Conservation (phyloP, 92 coral and sea anemone genomes). For the Zoanthus sansibaricus region DNA sequence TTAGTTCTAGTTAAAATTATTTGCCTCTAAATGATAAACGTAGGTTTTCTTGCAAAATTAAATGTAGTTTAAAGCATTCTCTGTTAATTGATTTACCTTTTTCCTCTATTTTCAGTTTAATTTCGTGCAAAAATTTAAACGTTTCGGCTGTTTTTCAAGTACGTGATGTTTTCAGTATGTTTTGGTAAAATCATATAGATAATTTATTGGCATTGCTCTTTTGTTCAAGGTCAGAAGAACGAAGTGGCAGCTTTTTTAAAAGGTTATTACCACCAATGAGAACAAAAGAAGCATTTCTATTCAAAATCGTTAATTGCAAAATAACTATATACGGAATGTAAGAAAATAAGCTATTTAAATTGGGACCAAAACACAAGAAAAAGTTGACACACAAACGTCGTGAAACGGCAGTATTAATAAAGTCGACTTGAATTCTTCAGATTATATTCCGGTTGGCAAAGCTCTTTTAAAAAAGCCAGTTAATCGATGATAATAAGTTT, state of each 20-base stretch:
- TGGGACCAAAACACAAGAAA: neutral
- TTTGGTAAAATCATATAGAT: no score
- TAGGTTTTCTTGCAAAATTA: no score
- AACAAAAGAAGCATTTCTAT: neutral
- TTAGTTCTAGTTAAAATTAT: no score
- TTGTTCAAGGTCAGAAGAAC: no score
- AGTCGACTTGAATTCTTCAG: neutral
- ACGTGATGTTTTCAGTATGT: no score
- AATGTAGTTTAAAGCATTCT: no score
- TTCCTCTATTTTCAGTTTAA: no score
- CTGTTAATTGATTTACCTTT: no score
- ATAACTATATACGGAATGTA: neutral
- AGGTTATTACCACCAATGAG: neutral
- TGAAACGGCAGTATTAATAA: neutral
- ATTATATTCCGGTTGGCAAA: neutral
- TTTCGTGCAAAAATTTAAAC: no score
- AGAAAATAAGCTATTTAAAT: neutral
- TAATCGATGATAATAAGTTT: constrained; percentile 15
- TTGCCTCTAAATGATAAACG: no score
- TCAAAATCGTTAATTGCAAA: neutral
- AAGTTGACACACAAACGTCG: neutral
- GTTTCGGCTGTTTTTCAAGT: no score
- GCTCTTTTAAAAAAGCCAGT: constrained; percentile 11
- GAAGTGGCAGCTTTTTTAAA: neutral
- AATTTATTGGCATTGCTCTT: no score